A percentile compares a stretch with the other conserved stretches of the same genome.
Conservation (phyloP, 2,888 invertebrate species). For the Chouioia cunea region DNA sequence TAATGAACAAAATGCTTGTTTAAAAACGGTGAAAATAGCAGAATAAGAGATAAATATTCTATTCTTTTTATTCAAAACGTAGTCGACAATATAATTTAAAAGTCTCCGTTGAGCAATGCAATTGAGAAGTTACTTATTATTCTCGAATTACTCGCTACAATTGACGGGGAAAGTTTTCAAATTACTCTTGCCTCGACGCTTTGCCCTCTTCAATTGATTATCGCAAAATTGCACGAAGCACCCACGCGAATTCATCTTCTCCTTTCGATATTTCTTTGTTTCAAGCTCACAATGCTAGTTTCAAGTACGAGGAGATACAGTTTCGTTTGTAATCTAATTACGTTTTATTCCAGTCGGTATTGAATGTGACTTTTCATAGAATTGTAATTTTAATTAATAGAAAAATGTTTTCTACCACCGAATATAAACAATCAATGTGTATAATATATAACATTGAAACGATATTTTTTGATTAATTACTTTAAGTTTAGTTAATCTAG, state of each 20-base stretch:
- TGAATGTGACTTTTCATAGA: no score
- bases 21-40: no score
- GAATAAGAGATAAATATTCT: no score
- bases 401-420: no score
- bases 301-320: background rate
- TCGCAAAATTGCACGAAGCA: constrained; percentile 8
- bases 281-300: background rate
- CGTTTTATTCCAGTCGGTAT: background rate
- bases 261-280: background rate
- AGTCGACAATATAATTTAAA: no score
- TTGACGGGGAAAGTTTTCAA: constrained; percentile 66
- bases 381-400: no score
- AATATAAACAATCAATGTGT: no score
- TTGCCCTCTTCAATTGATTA: constrained; percentile 22
- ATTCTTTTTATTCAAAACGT: no score
- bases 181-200: constrained; percentile 56
- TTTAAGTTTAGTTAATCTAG: no score
- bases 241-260: background rate
- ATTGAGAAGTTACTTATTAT: constrained; percentile 12
- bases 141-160: constrained; percentile 55
- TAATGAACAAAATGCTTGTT: no score
- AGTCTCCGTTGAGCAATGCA: background rate
- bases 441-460: no score
- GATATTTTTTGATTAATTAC: constrained; percentile 1
- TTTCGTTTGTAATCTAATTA: constrained; percentile 19